These are phyloP conservation scores for Oncorhynchus tshawytscha DNA, from an alignment of 2,113 vertebrate genomes.

Conservation along the genomic window DNA sequence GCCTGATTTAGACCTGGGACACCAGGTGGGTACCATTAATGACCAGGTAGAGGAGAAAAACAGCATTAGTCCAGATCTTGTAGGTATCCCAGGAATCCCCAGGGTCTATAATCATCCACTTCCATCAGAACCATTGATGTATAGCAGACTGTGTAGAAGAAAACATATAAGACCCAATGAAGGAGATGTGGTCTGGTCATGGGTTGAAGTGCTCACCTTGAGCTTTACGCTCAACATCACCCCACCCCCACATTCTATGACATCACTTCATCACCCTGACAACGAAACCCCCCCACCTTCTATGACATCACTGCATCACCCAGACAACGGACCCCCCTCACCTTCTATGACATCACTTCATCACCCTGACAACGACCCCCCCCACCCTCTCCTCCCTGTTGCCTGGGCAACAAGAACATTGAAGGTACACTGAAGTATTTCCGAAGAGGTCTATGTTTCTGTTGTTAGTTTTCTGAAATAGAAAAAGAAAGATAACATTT, in stretches of 20 bases:
- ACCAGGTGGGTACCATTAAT: too few species aligned
- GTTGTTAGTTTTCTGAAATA: too few species aligned
- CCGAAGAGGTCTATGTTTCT: slow-evolving; percentile 74
- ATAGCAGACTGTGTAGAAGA: too few species aligned
- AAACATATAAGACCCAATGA: too few species aligned
- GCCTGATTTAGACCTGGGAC: too few species aligned
- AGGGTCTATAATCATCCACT: too few species aligned
- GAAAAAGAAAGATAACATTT: too few species aligned
- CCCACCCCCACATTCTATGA: neutral
- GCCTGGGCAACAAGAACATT: slow-evolving; percentile 51
- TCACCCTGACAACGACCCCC: neutral
- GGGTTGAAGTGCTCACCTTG: neutral
- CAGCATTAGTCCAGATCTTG: too few species aligned
- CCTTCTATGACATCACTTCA: neutral
- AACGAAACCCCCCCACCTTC: neutral
- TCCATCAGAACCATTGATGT: too few species aligned
- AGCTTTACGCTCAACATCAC: neutral
- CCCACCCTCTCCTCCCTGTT: slow-evolving; percentile 10
- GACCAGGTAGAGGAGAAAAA: too few species aligned
- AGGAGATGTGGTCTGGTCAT: too few species aligned
- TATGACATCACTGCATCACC: neutral
- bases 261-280: neutral
- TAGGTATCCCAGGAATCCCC: too few species aligned
- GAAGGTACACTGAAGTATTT: slow-evolving; percentile 90
- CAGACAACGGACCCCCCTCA: neutral